phyloP scores from a whole-genome alignment of 1,140 invertebrate species.

The Drosophila carrolli region DNA sequence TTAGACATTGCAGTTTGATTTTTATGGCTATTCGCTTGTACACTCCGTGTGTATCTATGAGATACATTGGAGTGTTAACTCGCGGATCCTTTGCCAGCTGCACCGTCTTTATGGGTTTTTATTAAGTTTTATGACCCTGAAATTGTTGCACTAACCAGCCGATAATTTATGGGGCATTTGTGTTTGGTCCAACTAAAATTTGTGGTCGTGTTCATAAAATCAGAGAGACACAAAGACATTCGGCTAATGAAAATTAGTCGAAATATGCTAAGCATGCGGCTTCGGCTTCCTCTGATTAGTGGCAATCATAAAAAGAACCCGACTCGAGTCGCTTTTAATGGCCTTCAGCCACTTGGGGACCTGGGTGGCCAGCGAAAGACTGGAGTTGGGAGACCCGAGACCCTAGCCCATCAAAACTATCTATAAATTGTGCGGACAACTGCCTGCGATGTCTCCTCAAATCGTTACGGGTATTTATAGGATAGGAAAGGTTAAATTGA shows the following conservation, averaged over 20 bases:
- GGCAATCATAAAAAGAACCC: slow-evolving; percentile 69
- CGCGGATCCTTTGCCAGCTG: slow-evolving; percentile 39
- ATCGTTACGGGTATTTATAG: slow-evolving; percentile 46
- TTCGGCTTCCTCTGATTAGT: slow-evolving; percentile 65
- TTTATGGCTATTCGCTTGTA: slow-evolving; percentile 69
- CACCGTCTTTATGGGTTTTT: slow-evolving; percentile 48
- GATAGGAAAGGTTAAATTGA: slow-evolving; percentile 39
- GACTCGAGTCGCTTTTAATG: slow-evolving; percentile 45
- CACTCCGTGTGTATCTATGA: slow-evolving; percentile 58
- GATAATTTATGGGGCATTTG: slow-evolving; percentile 73
- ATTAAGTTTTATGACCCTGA: slow-evolving; percentile 67
- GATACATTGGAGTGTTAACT: slow-evolving; percentile 53
- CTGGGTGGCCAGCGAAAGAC: slow-evolving; percentile 6
- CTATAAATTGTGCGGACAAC: slow-evolving; percentile 50
- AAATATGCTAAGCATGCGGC: slow-evolving; percentile 71
- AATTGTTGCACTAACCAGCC: slow-evolving; percentile 80
- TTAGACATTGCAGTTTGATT: slow-evolving; percentile 80
- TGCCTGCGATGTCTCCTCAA: slow-evolving; percentile 38
- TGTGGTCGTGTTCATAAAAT: slow-evolving; percentile 62
- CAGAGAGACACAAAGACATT: slow-evolving; percentile 12
- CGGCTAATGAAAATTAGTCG: slow-evolving; percentile 62
- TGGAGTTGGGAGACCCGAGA: slow-evolving; percentile 4
- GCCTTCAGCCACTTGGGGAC: background rate
- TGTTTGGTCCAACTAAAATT: slow-evolving; percentile 58
- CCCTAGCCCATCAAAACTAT: slow-evolving; percentile 20